phyloP scores from a whole-genome alignment of 2,797 vertebrate species.

The Karalla daura region DNA sequence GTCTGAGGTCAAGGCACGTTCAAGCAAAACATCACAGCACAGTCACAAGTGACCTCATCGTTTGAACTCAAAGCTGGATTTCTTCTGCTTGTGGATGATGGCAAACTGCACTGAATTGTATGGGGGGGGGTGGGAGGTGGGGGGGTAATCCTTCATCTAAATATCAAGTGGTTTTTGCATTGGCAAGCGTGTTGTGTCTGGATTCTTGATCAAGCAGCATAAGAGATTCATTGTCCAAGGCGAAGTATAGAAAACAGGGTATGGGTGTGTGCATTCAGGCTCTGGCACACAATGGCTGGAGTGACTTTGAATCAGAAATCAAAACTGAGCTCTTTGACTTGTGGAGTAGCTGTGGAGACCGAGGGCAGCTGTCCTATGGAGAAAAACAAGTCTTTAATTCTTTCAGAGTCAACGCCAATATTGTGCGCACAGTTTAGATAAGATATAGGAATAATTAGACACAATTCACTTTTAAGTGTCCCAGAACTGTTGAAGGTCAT shows the following conservation, averaged over 20 bases:
- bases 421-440: neutral
- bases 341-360: neutral
- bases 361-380: neutral
- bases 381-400: constrained; percentile 6
- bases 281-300: neutral
- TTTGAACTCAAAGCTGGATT: constrained; percentile 33
- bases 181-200: constrained; percentile 66
- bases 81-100: constrained; percentile 39
- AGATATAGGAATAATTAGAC: no score
- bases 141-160: constrained; percentile 68
- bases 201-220: constrained; percentile 58
- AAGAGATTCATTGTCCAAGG: constrained; percentile 65
- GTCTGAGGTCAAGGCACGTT: constrained; percentile 68
- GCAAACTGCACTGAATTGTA: constrained; percentile 37
- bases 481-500: no score
- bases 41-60: constrained; percentile 36
- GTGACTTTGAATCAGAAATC: constrained; percentile 32
- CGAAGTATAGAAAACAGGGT: constrained; percentile 27
- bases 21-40: constrained; percentile 61
- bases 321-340: constrained; percentile 18
- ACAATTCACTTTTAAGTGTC: no score
- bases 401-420: neutral
- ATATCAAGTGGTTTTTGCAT: constrained; percentile 71
- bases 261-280: constrained; percentile 46
- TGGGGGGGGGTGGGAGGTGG: constrained; percentile 35